Percentiles rank a stretch among this genome's conserved stretches.
Conservation (phyloP, 2,113 vertebrate genomes). For the Brevimyrus niger region DNA sequence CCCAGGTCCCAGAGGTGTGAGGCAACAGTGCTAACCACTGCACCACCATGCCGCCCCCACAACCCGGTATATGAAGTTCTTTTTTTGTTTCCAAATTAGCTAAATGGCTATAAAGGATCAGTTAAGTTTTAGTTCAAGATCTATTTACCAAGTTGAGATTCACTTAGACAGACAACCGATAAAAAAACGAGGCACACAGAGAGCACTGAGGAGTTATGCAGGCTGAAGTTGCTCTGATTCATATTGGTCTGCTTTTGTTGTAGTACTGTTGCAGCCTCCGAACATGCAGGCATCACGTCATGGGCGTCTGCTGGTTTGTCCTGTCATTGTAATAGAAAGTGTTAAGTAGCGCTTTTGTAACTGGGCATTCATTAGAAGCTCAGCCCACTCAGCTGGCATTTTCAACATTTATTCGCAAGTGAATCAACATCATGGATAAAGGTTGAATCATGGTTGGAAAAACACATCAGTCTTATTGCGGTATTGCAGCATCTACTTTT, state of each 20-base stretch:
- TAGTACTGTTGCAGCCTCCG: neutral
- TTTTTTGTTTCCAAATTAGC: neutral
- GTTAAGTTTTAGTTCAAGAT: neutral
- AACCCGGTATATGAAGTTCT: neutral
- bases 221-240: neutral
- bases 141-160: neutral
- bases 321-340: neutral
- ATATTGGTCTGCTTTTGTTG: neutral
- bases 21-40: too few relatives aligned
- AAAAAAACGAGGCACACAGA: neutral
- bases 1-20: too few relatives aligned
- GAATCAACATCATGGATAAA: neutral
- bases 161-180: neutral
- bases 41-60: too few relatives aligned
- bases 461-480: neutral
- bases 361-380: neutral
- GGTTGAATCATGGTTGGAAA: neutral
- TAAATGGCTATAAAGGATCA: neutral
- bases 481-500: neutral
- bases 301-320: neutral
- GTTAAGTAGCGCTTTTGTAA: neutral
- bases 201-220: neutral
- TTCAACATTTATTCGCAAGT: neutral
- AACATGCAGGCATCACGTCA: neutral
- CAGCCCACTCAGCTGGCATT: neutral